Conservation (phyloP, 2,888 invertebrate genomes). For the Nipponacmea schrenckii region DNA sequence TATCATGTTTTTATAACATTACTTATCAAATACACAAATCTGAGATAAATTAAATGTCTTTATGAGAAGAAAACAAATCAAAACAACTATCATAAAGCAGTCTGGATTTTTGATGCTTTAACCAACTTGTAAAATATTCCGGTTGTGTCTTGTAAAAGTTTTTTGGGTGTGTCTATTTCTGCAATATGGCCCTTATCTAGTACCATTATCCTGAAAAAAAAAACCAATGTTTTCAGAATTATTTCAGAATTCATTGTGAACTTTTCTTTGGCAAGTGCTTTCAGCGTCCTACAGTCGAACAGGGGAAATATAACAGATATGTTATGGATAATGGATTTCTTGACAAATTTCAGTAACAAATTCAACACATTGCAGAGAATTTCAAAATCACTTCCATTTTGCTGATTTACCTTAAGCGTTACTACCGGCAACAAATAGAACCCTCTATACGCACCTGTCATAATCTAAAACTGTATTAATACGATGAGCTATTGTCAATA, state of each 20-base stretch:
- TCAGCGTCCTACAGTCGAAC: background rate
- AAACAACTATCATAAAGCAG: no score
- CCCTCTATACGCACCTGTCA: slow-evolving; percentile 22
- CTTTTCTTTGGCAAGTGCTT: no score
- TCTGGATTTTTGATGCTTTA: background rate
- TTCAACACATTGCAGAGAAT: no score
- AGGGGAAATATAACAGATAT: no score
- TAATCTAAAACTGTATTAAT: slow-evolving; percentile 84
- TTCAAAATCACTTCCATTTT: no score
- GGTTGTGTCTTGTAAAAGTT: slow-evolving; percentile 26
- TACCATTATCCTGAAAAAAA: slow-evolving; percentile 33
- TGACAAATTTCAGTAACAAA: no score
- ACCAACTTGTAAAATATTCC: slow-evolving; percentile 36
- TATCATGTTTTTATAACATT: no score
- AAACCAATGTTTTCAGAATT: background rate
- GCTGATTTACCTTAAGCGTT: background rate
- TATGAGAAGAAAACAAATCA: no score
- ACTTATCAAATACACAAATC: no score
- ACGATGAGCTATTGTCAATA: slow-evolving; percentile 91
- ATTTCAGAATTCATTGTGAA: background rate
- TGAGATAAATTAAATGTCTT: no score
- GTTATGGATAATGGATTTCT: no score
- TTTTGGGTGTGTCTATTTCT: slow-evolving; percentile 31
- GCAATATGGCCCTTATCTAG: slow-evolving; percentile 30
- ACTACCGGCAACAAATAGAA: no score